Evolutionary conservation across 2,113 vertebrate species (phyloP), one percentile per base, ranked within the genome.

Genomic region (Pangasianodon hypophthalmus): DNA sequence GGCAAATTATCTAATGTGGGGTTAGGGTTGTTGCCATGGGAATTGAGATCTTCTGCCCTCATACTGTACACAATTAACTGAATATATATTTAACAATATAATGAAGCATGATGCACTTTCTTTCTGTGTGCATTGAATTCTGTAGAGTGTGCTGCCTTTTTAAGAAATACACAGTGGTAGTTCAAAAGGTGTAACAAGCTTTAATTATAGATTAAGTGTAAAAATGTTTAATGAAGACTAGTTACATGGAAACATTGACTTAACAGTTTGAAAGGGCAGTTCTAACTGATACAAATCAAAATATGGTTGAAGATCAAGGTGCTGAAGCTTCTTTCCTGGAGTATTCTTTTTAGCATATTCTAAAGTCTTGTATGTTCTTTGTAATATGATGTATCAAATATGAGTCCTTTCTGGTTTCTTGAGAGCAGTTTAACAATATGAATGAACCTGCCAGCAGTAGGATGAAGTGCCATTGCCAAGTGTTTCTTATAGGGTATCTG

Each of bases 61-160:
- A 44, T 21, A 58, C 29, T 26, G 26, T 75, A n/a, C 48, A 54
- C 54, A 50, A 48, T 71, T 19, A 77, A 32, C 29, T 44, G 85
- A 9, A 67, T 44, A 32, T 52, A 56, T 86, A 89, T 87, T 91
- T 71, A 88, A 75, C 13, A 87, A 71, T 88, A 88, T 21, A 26
- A 46, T 80, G 46, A 67, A 84, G 37, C 32, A 89, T 6, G 41
- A 44, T 77, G n/a, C 32, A 8, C 2, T 46, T 19, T 46, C 79
- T 26, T 52, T 88, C 18, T 84, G 67, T 75, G 54, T 80, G 48
- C 71, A 48, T 46, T 46, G 80, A 82, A 50, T n/a, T 46, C 69
- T 73, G 46, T 64, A 75, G 80, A 56, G 83, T 69, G 60, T 75
- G n/a, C 48, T 37, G 86, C 37, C 26, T 82, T 56, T 87, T 77